Conservation (phyloP, 2,888 invertebrate genomes). For the Drosophila recens region DNA sequence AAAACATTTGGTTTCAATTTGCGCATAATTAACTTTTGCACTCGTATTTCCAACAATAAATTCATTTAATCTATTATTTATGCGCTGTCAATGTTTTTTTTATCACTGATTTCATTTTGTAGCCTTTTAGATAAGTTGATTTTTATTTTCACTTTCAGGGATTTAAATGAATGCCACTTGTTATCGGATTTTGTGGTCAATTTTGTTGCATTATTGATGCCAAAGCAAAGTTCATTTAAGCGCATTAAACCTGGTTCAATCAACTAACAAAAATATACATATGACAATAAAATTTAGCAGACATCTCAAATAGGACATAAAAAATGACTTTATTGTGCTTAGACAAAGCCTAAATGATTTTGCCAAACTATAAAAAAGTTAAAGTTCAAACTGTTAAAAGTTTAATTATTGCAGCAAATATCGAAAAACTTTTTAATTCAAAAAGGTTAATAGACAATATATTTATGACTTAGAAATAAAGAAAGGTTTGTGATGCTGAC, state of each 20-base stretch:
- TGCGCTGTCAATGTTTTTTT: not conserved
- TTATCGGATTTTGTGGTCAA: conserved; percentile 31
- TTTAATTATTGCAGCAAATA: not conserved
- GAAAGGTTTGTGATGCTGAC: not conserved
- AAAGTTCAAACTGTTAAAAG: not conserved
- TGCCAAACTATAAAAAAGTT: conserved; percentile 12
- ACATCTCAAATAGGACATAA: not conserved
- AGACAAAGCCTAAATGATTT: not conserved
- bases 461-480: conserved; percentile 1
- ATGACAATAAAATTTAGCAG: conserved; percentile 17
- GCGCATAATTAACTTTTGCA: conserved; percentile 75
- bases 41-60: conserved; percentile 11
- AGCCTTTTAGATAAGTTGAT: conserved; percentile 21
- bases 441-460: not conserved
- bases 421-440: conserved; percentile 7
- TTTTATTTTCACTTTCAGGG: conserved; percentile 1
- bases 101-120: not conserved
- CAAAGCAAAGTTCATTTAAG: conserved; percentile 32
- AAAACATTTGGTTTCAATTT: conserved; percentile 81
- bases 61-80: conserved; percentile 11
- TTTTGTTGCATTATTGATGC: conserved; percentile 24
- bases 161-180: conserved; percentile 8
- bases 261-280: conserved; percentile 22
- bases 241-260: conserved; percentile 40
- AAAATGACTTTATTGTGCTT: not conserved